Base-by-base conservation (phyloP, 2,797 vertebrate genomes). In the Euphonia xanthogaster region DNA sequence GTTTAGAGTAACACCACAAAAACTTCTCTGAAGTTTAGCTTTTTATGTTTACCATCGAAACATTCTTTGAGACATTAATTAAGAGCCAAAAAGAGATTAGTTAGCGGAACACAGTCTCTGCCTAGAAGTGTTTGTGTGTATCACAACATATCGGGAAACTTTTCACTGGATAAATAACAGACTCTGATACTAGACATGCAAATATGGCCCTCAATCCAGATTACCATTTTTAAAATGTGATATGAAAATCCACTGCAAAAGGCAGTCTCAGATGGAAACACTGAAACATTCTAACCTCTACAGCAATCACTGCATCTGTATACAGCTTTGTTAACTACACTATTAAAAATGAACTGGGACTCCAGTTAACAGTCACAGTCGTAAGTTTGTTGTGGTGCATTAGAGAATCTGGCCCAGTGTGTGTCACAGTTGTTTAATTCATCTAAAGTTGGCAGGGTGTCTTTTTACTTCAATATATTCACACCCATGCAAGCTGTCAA, bases 401-500 rank as follows among this genome's bases (percentile, higher is more conserved):
- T 88, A 53, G 35, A 88, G 78, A 95, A 68, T 72, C 84, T 93
- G 91, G 86, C 78, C 81, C 62, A 62, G 47, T 12, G 31, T 35
- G 65, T 44, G 62, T 65, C 88, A 94, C 91, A 92, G 89, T 94
- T 96, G 95, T 82, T 95, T 89, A 94, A 95, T 93, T 91, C 81
- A 90, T 91, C 87, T 62, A 21, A 83, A 50, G 47, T 58, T 96
- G 94, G 89, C 92, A 72, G 58, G 40, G 44, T 65, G 86, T 74
- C 53, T 85, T 85, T 94, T 63, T 30, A 61, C 84, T 92, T 76
- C 60, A 45, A 78, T 76, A 33, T 80, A 87, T 92, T 87, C 94
- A 93, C 89, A 93, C 88, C 88, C 91, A 83, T 94, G 86, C 94
- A 97, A 95, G 94, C 92, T 96, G 92, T 96, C 91, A 94, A 80